A percentile compares a stretch with the other conserved stretches of the same genome.
Evolutionary conservation across 2,113 vertebrate species (phyloP).

Genomic region (Megaceryle torquata): DNA sequence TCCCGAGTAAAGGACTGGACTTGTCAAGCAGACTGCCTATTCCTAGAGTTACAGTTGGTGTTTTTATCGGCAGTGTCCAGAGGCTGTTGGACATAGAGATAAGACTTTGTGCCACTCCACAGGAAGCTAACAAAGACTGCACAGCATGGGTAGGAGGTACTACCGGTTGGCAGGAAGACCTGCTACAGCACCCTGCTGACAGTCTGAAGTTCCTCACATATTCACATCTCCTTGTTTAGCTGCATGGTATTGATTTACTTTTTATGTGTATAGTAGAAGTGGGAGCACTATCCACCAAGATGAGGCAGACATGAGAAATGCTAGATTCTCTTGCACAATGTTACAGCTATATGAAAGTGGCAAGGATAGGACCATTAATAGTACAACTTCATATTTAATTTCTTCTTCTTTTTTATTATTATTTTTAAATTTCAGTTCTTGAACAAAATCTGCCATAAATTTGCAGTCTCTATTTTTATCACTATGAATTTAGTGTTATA

Average conservation of each 20-base stretch:
- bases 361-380: not conserved
- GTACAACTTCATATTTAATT: not conserved
- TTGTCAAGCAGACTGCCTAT: not conserved
- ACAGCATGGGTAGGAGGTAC: too few relatives aligned
- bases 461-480: not conserved
- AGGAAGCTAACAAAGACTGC: not conserved
- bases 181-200: not conserved
- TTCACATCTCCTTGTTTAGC: not conserved
- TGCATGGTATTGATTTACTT: not conserved
- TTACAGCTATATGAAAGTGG: not conserved
- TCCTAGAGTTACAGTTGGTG: not conserved
- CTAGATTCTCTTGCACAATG: not conserved
- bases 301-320: not conserved
- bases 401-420: not conserved
- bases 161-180: not conserved
- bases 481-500: not conserved
- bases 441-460: not conserved
- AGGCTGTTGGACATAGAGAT: not conserved
- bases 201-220: not conserved
- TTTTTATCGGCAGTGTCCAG: not conserved
- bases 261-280: not conserved
- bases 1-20: not conserved
- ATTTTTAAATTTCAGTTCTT: not conserved
- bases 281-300: not conserved
- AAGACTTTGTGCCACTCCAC: not conserved